phyloP scores from a whole-genome alignment of 2,113 vertebrate genomes.

The Actinemys pallida region DNA sequence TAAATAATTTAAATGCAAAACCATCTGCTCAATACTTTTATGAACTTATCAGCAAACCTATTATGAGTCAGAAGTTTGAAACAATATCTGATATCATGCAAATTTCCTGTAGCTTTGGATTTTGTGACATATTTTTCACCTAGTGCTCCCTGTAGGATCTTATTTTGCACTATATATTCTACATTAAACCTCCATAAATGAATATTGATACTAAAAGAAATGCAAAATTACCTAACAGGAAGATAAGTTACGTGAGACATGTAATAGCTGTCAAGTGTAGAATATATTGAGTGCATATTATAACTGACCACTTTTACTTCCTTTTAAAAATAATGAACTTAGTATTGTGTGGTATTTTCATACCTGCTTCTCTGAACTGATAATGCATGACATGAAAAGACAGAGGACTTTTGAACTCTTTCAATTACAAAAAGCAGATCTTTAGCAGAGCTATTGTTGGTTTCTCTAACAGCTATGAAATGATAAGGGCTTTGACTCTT shows the following conservation, averaged over 20 bases:
- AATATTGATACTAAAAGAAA: not conserved
- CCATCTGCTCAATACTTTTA: not conserved
- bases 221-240: not conserved
- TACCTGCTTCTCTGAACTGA: not conserved
- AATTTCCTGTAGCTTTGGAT: not conserved
- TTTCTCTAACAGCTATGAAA: not conserved
- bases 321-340: not conserved
- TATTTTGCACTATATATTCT: not conserved
- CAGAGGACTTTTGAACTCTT: not conserved
- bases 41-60: not conserved
- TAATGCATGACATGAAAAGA: not conserved
- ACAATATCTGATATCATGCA: not conserved
- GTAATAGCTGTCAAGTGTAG: not conserved
- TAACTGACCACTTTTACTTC: not conserved
- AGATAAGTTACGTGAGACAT: not conserved
- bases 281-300: not conserved
- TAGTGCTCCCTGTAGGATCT: rapidly evolving
- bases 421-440: not conserved
- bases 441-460: not conserved
- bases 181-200: rapidly evolving
- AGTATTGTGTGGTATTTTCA: not conserved
- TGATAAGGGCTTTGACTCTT: not conserved
- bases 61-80: not conserved
- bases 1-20: not conserved
- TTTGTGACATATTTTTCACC: not conserved